phyloP scores from a whole-genome alignment of 1,140 invertebrate species.

The Lordiphosa collinella region DNA sequence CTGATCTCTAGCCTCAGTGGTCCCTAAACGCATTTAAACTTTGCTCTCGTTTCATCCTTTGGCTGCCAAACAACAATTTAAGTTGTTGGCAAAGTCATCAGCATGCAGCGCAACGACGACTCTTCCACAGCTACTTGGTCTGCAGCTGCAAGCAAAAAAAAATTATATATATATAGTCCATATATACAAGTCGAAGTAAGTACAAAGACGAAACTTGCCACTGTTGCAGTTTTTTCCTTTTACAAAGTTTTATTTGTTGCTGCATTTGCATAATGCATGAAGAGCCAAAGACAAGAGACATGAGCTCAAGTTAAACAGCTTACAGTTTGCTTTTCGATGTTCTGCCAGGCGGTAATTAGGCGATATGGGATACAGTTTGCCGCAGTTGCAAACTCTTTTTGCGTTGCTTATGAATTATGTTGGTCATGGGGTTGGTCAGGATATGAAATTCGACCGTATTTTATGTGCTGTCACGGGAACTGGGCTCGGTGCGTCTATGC shows the following conservation, averaged over 20 bases:
- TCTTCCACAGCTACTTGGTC: constrained; percentile 26
- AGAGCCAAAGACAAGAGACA: constrained; percentile 7
- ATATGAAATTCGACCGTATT: constrained; percentile 26
- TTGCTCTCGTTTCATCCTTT: constrained; percentile 31
- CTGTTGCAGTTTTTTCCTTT: constrained; percentile 40
- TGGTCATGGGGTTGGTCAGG: not conserved
- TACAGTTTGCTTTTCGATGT: constrained; percentile 7
- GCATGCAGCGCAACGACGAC: constrained; percentile 34
- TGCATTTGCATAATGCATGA: constrained; percentile 9
- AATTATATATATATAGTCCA: no score
- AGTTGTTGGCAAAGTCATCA: constrained; percentile 75
- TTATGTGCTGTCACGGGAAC: constrained; percentile 25
- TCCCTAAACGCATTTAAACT: constrained; percentile 60
- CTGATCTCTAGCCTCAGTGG: constrained; percentile 25
- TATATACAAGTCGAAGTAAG: constrained; percentile 9
- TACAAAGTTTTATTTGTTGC: constrained; percentile 36
- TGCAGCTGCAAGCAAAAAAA: constrained; percentile 27
- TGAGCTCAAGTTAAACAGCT: constrained; percentile 11
- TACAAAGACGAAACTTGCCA: constrained; percentile 31
- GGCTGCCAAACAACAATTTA: constrained; percentile 71
- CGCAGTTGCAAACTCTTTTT: not conserved
- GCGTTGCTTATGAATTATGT: constrained; percentile 9
- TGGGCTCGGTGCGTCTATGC: not conserved
- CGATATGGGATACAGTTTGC: no score
- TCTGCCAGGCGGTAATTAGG: not conserved